Conservation (phyloP, 2,888 invertebrate genomes). For the Callosobruchus maculatus region DNA sequence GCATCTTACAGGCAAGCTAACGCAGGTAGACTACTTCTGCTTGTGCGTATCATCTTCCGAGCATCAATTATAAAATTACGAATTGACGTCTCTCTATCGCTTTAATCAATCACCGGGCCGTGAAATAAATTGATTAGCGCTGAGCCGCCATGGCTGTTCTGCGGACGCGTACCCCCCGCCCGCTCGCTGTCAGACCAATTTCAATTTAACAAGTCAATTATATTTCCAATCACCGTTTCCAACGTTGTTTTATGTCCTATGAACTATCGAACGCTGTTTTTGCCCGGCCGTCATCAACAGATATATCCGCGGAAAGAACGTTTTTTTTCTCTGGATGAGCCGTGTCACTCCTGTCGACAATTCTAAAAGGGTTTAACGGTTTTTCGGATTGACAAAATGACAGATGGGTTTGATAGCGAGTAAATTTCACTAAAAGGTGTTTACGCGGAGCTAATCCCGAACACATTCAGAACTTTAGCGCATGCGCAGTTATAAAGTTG, state of each 20-base stretch:
- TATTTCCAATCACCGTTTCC: constrained; percentile 37
- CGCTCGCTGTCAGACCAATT: constrained; percentile 46
- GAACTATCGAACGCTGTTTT: constrained; percentile 1
- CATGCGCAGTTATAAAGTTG: too few relatives aligned
- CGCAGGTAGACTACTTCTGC: constrained; percentile 4
- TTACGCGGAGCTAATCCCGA: too few relatives aligned
- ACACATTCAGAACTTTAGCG: too few relatives aligned
- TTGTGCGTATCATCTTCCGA: constrained; percentile 31
- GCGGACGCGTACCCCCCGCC: constrained; percentile 32
- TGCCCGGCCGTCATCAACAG: not conserved
- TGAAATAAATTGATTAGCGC: constrained; percentile 48
- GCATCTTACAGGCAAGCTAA: not conserved
- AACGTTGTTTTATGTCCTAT: constrained; percentile 4
- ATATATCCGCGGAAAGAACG: not conserved
- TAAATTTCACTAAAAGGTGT: too few relatives aligned
- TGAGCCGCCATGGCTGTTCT: constrained; percentile 6
- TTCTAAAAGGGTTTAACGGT: not conserved
- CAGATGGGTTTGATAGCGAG: not conserved
- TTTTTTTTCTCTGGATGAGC: not conserved
- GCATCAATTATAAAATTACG: constrained; percentile 31
- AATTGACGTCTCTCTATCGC: constrained; percentile 45
- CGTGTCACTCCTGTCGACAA: not conserved
- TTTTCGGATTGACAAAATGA: not conserved
- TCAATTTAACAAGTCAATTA: constrained; percentile 51
- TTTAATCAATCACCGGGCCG: constrained; percentile 45